Conservation (phyloP, 2,113 vertebrate genomes). For the Sapajus apella region DNA sequence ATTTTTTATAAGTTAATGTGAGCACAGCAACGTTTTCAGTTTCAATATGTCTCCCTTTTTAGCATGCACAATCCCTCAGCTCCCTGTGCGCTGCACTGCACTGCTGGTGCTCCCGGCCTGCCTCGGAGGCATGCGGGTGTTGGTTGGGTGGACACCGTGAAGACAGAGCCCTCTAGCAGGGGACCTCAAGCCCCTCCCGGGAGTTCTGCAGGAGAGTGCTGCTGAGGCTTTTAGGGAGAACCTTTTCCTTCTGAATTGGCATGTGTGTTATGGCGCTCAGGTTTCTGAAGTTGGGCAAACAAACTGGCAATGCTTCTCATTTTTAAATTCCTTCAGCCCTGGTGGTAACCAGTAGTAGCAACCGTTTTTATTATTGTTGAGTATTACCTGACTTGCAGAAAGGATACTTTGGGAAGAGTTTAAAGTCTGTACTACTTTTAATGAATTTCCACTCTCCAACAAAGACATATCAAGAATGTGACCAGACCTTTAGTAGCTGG, state of each 20-base stretch:
- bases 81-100: fast-evolving
- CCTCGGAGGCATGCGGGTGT: fast-evolving
- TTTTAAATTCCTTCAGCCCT: neutral
- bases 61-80: fast-evolving
- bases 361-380: neutral
- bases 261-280: fast-evolving
- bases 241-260: neutral
- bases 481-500: neutral
- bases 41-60: neutral
- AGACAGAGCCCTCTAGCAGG: fast-evolving
- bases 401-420: neutral
- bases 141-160: fast-evolving
- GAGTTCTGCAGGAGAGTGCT: neutral
- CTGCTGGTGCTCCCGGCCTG: fast-evolving
- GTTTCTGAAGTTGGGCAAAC: neutral
- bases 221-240: neutral
- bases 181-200: fast-evolving
- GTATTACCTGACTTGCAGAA: neutral
- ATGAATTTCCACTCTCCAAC: neutral
- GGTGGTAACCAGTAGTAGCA: neutral
- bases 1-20: neutral
- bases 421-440: neutral
- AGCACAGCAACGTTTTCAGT: fast-evolving
- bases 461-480: neutral
- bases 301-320: fast-evolving